These are phyloP conservation scores for Serilophus lunatus DNA, from an alignment of 2,113 vertebrate species.

Conservation along the genomic window DNA sequence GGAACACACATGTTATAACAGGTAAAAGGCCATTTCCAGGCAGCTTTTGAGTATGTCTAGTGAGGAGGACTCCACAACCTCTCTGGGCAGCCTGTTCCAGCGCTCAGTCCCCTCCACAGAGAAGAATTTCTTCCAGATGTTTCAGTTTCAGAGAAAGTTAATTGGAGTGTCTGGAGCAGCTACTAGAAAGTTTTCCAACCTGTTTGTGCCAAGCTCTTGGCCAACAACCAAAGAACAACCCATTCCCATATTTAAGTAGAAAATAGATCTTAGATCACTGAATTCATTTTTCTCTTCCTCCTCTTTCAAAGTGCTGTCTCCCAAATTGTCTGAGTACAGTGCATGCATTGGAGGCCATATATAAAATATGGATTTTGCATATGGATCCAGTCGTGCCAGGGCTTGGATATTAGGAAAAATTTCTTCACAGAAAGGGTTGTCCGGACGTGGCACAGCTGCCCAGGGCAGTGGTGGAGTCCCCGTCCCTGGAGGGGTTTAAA, in stretches of 20 bases:
- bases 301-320: neutral
- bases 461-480: neutral
- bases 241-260: accelerated
- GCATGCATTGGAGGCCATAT: accelerated
- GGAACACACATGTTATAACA: neutral
- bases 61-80: neutral
- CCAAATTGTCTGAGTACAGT: accelerated
- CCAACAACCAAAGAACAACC: neutral
- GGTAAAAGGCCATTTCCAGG: neutral
- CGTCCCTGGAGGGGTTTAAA: neutral
- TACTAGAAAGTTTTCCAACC: neutral
- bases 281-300: neutral
- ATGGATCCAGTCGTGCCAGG: neutral
- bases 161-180: neutral
- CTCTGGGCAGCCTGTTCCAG: neutral
- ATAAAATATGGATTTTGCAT: neutral
- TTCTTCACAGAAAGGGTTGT: neutral
- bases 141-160: neutral
- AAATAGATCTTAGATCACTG: neutral
- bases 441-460: neutral
- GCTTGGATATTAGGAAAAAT: neutral
- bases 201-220: neutral
- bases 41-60: neutral
- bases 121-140: neutral
- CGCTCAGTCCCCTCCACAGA: neutral